A percentile compares a stretch with the other conserved stretches of the same genome.
Conservation (phyloP, 2,888 invertebrate species). For the Malachius bipustulatus region DNA sequence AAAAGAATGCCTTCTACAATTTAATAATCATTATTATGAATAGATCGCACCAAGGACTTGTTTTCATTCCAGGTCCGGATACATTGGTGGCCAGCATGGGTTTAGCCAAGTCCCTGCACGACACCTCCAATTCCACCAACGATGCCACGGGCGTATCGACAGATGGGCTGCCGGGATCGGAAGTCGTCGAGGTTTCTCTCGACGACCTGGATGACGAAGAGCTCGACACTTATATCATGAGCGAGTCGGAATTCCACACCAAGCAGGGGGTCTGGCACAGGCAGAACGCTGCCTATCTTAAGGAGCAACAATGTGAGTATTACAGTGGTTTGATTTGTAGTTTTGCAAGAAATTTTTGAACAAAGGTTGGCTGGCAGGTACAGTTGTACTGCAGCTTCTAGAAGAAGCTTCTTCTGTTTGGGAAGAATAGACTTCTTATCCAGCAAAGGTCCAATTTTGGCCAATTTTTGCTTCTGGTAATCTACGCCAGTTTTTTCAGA, state of each 20-base stretch:
- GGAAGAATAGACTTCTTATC: no score
- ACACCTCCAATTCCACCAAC: slow-evolving; percentile 31
- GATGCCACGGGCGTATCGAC: slow-evolving; percentile 19
- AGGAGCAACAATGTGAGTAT: slow-evolving; percentile 60
- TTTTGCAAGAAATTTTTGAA: not conserved
- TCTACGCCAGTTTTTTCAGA: no score
- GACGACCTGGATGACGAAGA: slow-evolving; percentile 81
- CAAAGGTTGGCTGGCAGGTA: not conserved
- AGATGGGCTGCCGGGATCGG: slow-evolving; percentile 18
- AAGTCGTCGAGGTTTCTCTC: slow-evolving; percentile 48
- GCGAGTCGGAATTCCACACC: slow-evolving; percentile 63
- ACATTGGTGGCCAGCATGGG: slow-evolving; percentile 75
- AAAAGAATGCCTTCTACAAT: no score
- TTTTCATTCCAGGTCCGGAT: slow-evolving; percentile 47
- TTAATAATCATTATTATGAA: no score
- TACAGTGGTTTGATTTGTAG: slow-evolving; percentile 6
- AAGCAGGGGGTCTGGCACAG: slow-evolving; percentile 83
- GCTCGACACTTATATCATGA: slow-evolving; percentile 74
- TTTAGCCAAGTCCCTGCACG: slow-evolving; percentile 45
- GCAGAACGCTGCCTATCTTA: slow-evolving; percentile 76
- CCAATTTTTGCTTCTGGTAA: no score
- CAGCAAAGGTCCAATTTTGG: no score
- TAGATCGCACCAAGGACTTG: not conserved
- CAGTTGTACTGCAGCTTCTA: no score
- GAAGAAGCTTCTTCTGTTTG: no score